A percentile compares a stretch with the other conserved stretches of the same genome.
These are phyloP conservation scores for Oryzias melastigma DNA, from an alignment of 2,113 vertebrate species.

Conservation along the genomic window DNA sequence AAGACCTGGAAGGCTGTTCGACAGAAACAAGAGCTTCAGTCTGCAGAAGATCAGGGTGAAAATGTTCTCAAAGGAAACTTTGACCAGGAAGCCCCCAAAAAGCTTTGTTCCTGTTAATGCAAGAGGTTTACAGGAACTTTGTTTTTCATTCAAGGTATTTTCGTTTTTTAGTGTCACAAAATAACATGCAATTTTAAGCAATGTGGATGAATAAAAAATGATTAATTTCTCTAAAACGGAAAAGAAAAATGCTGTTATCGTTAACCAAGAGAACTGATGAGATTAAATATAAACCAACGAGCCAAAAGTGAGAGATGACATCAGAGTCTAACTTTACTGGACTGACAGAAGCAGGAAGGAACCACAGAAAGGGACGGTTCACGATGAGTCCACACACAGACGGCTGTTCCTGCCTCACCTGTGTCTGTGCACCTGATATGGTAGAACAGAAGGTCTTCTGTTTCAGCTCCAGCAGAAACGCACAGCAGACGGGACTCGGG, in stretches of 20 bases:
- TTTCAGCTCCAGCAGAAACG: conserved; percentile 55
- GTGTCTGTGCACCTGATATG: conserved; percentile 36
- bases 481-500: conserved; percentile 54
- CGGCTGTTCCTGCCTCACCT: conserved; percentile 39
- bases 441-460: conserved; percentile 44
- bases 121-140: too few relatives aligned
- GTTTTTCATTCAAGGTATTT: too few relatives aligned
- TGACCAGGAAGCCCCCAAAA: conserved; percentile 1
- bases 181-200: too few relatives aligned
- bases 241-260: too few relatives aligned
- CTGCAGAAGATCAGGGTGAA: too few relatives aligned
- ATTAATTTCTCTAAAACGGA: too few relatives aligned
- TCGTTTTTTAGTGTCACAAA: too few relatives aligned
- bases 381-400: neutral
- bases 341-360: neutral
- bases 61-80: conserved; percentile 9
- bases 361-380: neutral
- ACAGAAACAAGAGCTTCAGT: conserved; percentile 4
- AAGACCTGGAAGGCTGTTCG: conserved; percentile 75
- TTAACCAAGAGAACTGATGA: too few relatives aligned
- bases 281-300: neutral
- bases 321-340: neutral
- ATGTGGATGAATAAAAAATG: too few relatives aligned
- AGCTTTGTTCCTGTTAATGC: conserved; percentile 12
- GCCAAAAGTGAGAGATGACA: neutral